Percentiles rank a stretch among this genome's conserved stretches.
These are phyloP conservation scores for Eufriesea mexicana DNA, from an alignment of 1,140 invertebrate species.

Conservation along the genomic window DNA sequence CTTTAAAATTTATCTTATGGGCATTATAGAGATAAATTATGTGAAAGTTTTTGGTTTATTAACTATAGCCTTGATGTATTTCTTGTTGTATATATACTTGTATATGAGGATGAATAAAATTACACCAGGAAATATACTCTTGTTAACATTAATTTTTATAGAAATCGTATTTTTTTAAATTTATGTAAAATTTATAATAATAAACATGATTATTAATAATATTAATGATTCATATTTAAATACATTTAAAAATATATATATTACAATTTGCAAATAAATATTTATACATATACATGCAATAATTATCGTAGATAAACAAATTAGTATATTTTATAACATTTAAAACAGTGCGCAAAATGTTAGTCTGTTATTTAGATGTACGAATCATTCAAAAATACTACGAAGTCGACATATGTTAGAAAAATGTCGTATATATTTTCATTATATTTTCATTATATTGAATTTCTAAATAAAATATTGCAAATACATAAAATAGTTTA, in stretches of 20 bases:
- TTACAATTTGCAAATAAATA: not conserved
- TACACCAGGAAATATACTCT: not conserved
- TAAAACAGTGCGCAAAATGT: not conserved
- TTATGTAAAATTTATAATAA: not conserved
- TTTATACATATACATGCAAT: not conserved
- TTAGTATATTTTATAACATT: not conserved
- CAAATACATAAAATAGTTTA: not conserved
- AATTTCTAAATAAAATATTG: not conserved
- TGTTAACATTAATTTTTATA: not conserved
- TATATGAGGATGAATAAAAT: not conserved
- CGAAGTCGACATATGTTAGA: not conserved
- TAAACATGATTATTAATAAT: not conserved
- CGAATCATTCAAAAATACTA: not conserved
- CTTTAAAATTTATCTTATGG: too few relatives aligned
- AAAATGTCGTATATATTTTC: not conserved
- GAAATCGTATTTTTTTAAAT: not conserved
- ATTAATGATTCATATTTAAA: too few relatives aligned
- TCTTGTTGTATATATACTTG: not conserved
- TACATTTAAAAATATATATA: not conserved
- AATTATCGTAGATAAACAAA: too few relatives aligned
- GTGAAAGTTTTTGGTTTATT: constrained; percentile 35
- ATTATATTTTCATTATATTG: not conserved
- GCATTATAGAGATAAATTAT: not conserved
- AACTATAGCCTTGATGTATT: constrained; percentile 28
- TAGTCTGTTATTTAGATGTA: not conserved